Evolutionary conservation across 2,888 invertebrate genomes (phyloP).

Genomic region (Ochropacha duplaris): DNA sequence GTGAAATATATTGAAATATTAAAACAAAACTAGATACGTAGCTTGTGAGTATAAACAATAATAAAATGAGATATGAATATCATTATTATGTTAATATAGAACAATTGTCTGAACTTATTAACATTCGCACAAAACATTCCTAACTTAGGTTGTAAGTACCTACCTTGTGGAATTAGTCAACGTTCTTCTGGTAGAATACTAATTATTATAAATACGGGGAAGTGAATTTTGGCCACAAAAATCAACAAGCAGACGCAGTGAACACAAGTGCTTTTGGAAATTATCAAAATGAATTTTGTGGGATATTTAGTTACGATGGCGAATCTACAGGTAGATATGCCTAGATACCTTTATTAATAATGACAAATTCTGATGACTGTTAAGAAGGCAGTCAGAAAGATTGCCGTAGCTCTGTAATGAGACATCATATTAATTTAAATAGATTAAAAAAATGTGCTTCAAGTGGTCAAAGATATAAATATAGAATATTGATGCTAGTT

Average conservation of each 20-base stretch:
- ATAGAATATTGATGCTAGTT: not conserved
- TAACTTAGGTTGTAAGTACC: constrained; percentile 24
- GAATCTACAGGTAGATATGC: constrained; percentile 46
- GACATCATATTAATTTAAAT: no score
- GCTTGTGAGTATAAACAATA: not conserved
- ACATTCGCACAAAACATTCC: constrained; percentile 47
- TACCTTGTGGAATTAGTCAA: constrained; percentile 42
- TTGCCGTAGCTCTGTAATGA: no score
- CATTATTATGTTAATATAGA: constrained; percentile 47
- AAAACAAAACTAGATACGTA: not conserved
- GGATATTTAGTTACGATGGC: constrained; percentile 43
- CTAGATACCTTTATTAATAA: not conserved
- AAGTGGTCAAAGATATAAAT: not conserved
- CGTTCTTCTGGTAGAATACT: constrained; percentile 39
- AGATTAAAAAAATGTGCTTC: not conserved
- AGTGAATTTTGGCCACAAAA: constrained; percentile 22
- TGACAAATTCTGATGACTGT: no score
- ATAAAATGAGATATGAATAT: not conserved
- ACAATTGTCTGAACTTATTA: constrained; percentile 42
- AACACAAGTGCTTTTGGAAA: constrained; percentile 16
- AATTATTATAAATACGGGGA: constrained; percentile 56
- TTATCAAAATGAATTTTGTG: constrained; percentile 37
- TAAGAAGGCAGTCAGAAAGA: not conserved
- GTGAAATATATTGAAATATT: constrained; percentile 2
- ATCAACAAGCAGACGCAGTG: constrained; percentile 23